A percentile compares a stretch with the other conserved stretches of the same genome.
Evolutionary conservation across 2,113 vertebrate genomes (phyloP).

Genomic region (Vireo altiloquus): DNA sequence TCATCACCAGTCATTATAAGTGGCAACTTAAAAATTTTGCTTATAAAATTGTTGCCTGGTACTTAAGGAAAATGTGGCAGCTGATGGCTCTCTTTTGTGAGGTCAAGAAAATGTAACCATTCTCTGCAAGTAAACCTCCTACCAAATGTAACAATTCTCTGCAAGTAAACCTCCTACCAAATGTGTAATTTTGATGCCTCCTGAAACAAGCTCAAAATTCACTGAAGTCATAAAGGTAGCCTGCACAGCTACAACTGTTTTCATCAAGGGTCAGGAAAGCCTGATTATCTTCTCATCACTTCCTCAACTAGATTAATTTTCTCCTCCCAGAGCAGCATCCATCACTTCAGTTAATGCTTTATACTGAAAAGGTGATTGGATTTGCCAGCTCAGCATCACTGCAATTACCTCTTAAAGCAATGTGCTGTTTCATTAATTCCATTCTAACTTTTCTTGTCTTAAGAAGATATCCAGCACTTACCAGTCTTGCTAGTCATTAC

Average conservation of each 20-base stretch:
- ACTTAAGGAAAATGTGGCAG: background rate
- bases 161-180: background rate
- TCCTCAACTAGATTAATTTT: constrained; percentile 51
- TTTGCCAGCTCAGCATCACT: constrained; percentile 18
- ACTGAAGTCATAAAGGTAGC: background rate
- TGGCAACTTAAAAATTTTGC: background rate
- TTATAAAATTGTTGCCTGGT: background rate
- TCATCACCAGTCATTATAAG: background rate
- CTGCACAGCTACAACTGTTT: background rate
- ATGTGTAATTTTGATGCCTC: background rate
- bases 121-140: background rate
- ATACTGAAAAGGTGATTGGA: background rate
- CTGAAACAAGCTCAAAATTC: background rate
- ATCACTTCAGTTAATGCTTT: constrained; percentile 46
- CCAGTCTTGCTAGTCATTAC: background rate
- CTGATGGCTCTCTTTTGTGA: background rate
- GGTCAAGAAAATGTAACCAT: background rate
- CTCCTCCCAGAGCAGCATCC: background rate
- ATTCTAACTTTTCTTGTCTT: background rate
- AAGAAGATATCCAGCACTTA: background rate
- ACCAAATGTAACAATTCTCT: background rate
- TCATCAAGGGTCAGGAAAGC: background rate
- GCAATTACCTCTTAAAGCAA: constrained; percentile 41
- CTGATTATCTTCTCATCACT: constrained; percentile 29
- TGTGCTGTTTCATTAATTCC: constrained; percentile 11